Base-by-base conservation (phyloP, 2,888 invertebrate species). In the Ganaspis brasiliensis region DNA sequence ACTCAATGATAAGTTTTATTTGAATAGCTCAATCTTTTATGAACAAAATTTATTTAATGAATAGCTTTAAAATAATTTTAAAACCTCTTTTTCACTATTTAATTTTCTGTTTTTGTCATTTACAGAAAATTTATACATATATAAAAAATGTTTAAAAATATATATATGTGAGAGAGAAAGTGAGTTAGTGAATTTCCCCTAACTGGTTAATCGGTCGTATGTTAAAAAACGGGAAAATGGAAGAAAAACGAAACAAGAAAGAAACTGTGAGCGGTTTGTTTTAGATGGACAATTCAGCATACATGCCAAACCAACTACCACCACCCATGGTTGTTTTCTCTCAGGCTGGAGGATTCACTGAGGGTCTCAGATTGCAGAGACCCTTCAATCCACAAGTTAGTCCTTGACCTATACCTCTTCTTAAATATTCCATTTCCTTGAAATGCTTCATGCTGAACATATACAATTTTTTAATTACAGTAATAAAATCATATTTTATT, bases 321-420 rank as follows among this genome's bases (percentile, higher is more conserved):
- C 95, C 95, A 88, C 95, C 95, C 45, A 92, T 95, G 91, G 95
- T 95, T 89, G 95, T 95, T 85, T 94, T 95, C 91, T 95, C 95
- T 85, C 95, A 95, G 93, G 95, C 95, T 87, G 95, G 95, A 88
- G 95, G 95, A 89, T 93, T 95, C 91, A 94, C 95, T 91, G 95
- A 95, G 92, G 95, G 95, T 85, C 93, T 95, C 87, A 93, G 95
- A 92, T 95, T 95, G 92, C 95, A 95, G 92, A 93, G 95, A 91
- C 95, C 95, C 87, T 95, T 95, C 67, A 95, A 95, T 92, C 93
- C 94, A 90, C 94, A 95, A 94, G 95, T 95, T 91, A 91, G 91
- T 89, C 45, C 45, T 67, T 67, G 87, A 87, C 86, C 84, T 79
- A 78, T 78, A 81, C 81, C 86, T 86, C 81, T 79, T 79, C 73